These are phyloP conservation scores for Enchytraeus crypticus DNA, from an alignment of 2,888 invertebrate genomes.

Conservation along the genomic window DNA sequence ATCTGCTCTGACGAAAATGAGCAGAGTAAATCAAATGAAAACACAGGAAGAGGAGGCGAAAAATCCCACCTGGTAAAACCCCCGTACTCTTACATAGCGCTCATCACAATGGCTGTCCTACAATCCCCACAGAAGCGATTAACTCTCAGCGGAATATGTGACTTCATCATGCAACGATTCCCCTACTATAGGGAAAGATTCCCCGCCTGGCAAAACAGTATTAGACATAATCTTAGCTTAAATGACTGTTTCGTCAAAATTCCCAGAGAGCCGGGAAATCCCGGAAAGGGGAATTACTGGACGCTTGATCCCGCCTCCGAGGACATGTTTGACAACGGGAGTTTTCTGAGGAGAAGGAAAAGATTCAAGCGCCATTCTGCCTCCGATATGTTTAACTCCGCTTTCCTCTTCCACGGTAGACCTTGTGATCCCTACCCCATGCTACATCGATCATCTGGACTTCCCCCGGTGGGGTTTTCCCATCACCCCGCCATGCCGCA, in stretches of 20 bases:
- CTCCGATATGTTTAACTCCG: neutral
- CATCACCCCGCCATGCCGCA: neutral
- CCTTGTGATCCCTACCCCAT: neutral
- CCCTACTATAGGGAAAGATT: constrained; percentile 71
- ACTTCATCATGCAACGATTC: constrained; percentile 90
- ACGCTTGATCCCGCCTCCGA: constrained; percentile 91
- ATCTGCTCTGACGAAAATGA: too few species aligned
- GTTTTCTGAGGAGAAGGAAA: constrained; percentile 85
- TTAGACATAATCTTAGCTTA: constrained; percentile 80
- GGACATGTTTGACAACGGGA: constrained; percentile 99
- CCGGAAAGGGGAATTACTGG: constrained; percentile 87
- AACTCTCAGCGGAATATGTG: constrained; percentile 94
- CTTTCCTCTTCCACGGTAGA: neutral
- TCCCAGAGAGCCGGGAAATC: constrained; percentile 81
- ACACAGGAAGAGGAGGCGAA: neutral
- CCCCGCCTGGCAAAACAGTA: constrained; percentile 70
- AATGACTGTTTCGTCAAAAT: constrained; percentile 99
- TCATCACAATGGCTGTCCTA: constrained; percentile 97
- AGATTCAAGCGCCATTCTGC: constrained; percentile 52
- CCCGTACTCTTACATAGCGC: constrained; percentile 97
- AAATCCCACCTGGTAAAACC: constrained; percentile 69
- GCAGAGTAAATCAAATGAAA: too few species aligned
- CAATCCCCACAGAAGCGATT: constrained; percentile 79
- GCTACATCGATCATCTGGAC: neutral
- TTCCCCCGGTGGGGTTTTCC: neutral